Base-by-base conservation (phyloP, 2,113 vertebrate genomes). In the Sylvia atricapilla region DNA sequence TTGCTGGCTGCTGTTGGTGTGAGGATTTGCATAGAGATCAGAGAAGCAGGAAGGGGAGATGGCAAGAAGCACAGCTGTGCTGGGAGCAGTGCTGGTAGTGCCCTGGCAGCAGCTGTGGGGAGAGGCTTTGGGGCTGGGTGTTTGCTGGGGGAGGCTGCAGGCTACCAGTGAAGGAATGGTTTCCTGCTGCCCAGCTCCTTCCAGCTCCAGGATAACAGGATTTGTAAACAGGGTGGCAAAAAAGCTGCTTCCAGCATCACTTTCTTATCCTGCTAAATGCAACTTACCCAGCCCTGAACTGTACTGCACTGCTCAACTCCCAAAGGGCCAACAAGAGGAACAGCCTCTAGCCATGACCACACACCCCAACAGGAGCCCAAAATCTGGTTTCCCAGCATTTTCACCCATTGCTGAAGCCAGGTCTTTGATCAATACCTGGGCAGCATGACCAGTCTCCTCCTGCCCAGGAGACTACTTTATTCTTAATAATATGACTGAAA, bases 1-100 rank as follows among this genome's bases (percentile, higher is more conserved):
- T 20, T 43, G 64, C 90, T 49, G 84, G 87, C 78, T 94, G 60
- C 73, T 21, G 39, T 8, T 28, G 9, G 23, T 5, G 86, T 19
- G 66, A 30, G 63, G 75, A 80, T 86, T 83, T 90, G 92, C 88
- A 86, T 7, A 28, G 90, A 80, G 86, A 88, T 86, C 63, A 90
- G 88, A 86, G 72, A 20, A 88, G 88, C 28, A 69, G 90, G 94
- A 80, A 94, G 70, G 59, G 64, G 62, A 89, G 90, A 30, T 30
- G 55, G 81, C 27, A 37, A 68, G 60, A 35, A 60, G 86, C 70
- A 76, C 47, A 72, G 82, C 75, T n/a, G 73, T 47, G 70, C 62
- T 7, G 24, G 49, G 35, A 30, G 76, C 9, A 46, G 74, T 0
- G n/a, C 11, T 72, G 82, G 78, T 3, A 1, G 66, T 41, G 70